Base-by-base conservation (phyloP, 2,888 invertebrate genomes). In the Microchrysa polita region DNA sequence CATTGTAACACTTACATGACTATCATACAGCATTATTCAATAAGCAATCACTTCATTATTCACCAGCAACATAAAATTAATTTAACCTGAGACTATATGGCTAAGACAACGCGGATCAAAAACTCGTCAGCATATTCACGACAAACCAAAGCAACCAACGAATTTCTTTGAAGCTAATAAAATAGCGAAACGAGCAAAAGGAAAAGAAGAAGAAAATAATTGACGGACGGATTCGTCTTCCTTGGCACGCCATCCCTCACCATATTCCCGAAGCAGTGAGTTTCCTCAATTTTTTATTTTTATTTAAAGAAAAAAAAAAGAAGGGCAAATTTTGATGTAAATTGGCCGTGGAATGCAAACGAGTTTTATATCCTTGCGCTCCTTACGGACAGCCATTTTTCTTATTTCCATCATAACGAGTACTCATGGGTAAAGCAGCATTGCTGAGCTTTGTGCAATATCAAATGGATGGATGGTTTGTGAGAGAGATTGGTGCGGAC, bases 341-440 rank as follows among this genome's bases (percentile, higher is more conserved):
- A 59, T 22, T 59, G 59, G 59, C 59, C 23, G 23, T 59, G 59
- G 59, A 59, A 59, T 23, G 59, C 59, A 9, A 59, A 23, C 23
- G 59, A 59, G 20, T 59, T 59, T 59, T 59, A 59, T 59, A 59
- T 59, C 23, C 59, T 23, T 59, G n/a, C n/a, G n/a, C 20, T 59
- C 27, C 27, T 55, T 55, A 55, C 5, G 22, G 27, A 34, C 23
- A 59, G 23, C 59, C 59, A 59, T n/a, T n/a, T 34, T 34, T 34
- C 27, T 34, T 7, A 34, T 59, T 59, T 59, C 22, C 22, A 59
- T 59, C 14, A 59, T 23, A 10, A 23, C 48, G 48, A 14, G 23
- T 59, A 23, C 59, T 59, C 23, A 23, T 23, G 59, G 59, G 20
- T 23, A 59, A 59, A 20, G 59, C n/a, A n/a, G n/a, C 27, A 14